Base-by-base conservation (phyloP, 92 coral and sea anemone species). In the Montipora capitata region DNA sequence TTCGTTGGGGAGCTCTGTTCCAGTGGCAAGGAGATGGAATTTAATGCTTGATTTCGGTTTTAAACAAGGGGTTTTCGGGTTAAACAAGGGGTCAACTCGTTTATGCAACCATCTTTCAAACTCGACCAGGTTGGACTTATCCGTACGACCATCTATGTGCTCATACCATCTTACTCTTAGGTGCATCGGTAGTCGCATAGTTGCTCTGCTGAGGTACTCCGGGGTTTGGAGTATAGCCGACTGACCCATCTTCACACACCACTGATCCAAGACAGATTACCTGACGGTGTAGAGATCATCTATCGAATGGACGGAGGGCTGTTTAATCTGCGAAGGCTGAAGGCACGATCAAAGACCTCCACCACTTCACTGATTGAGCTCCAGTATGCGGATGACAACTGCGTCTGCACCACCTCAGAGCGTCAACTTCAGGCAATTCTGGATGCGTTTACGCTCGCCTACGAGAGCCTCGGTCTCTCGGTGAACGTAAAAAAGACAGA, bases 11-110 rank as follows among this genome's bases (percentile, higher is more conserved):
- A 4, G 27, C 35, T 76, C 41, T 12, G 68, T 39, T 10, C 35
- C 3, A 8, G 51, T 16, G 3, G 45, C 57, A 7, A 72, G 77
- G 16, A 57, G 16, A 72, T 72, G 77, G 7, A 44, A 14, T 57
- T 45, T 72, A 3, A 72, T 2, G 3, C 41, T 75, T 76, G 68
- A 40, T 38, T 58, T 76, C 27, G 64, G 66, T 42, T 13, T 69
- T 56, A 49, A 15, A 77, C 54, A 40, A 78, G 71, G 6, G 35
- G 35, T 27, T 27, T 27, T 27, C 27, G 72, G 72, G 20, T 75
- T 78, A n/a, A 42, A 78, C 17, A 79, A 13, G 40, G 84, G 35
- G 73, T 68, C 74, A 42, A 79, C 74, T 35, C 84, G 12, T 35
- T 63, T 64, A 3, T 49, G 4, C 2, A 76, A 17, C 68, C 68